Evolutionary conservation across 2,888 invertebrate genomes (phyloP), one percentile per base, ranked within the genome.

Genomic region (Thelaira solivaga): DNA sequence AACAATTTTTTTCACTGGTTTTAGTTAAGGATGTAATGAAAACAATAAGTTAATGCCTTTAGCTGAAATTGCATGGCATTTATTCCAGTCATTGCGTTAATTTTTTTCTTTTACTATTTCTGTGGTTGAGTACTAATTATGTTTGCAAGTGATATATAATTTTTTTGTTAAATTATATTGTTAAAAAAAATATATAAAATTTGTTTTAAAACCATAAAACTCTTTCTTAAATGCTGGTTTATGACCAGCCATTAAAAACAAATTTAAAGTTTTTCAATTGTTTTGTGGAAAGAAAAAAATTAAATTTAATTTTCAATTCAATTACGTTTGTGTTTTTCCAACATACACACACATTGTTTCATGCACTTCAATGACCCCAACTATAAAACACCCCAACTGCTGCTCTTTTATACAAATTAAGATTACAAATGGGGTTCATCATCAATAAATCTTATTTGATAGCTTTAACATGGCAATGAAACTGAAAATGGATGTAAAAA

Each of bases 261-360:
- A 59, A 49, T 69, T 69, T 69, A 61, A 55, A 64, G 55, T 72
- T 55, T 47, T 64, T 26, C 55, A 39, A 64, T 64, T 55, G 55
- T 72, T 64, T 62, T 47, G 47, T 18, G 29, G 26, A 51, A 65
- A 36, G 26, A 43, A 41, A 18, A 11, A 47, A 55, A 62, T 62
- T 62, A 36, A 51, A 62, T 74, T 74, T n/a, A n/a, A n/a, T n/a
- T 74, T 65, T 65, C 71, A 76, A 76, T 71, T 76, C 76, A 76
- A 76, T 76, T 76, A 76, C 64, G 53, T 51, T 76, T 76, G 64
- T 65, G 22, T 61, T 64, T 74, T 67, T 47, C 49, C 45, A 53
- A 53, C 43, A 26, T 39, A 64, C 39, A n/a, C 36, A 41, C 57
- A 64, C 16, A 26, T 8, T 4, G n/a, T 6, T 18, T 49, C 11